A percentile compares a stretch with the other conserved stretches of the same genome.
Evolutionary conservation across 2,113 vertebrate genomes (phyloP).

Genomic region (Nicator chloris): DNA sequence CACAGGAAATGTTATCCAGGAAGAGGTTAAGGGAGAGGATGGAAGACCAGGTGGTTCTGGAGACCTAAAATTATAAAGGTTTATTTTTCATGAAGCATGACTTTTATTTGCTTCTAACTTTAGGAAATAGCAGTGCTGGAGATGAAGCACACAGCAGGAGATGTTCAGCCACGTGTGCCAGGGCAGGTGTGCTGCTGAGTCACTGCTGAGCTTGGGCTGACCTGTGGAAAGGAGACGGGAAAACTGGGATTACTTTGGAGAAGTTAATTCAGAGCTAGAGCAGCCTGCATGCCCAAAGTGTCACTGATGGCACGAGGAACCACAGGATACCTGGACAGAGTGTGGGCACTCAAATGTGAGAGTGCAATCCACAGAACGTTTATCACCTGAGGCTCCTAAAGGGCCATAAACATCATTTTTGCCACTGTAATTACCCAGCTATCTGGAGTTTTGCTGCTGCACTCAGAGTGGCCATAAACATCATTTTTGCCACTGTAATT

Average conservation of each 20-base stretch:
- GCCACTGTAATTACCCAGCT: constrained; percentile 50
- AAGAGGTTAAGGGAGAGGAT: background rate
- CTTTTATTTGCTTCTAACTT: constrained; percentile 12
- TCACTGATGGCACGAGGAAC: background rate
- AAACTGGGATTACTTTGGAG: background rate
- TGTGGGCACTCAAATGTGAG: background rate
- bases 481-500: constrained; percentile 49
- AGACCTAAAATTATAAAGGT: background rate
- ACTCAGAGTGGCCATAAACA: no score
- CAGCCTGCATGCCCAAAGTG: background rate
- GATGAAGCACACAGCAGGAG: background rate
- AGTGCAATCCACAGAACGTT: constrained; percentile 27
- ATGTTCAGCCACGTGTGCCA: background rate
- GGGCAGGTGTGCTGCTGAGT: constrained; percentile 7
- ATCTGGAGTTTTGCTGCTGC: constrained; percentile 23
- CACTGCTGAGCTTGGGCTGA: background rate
- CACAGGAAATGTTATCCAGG: background rate
- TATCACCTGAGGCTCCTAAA: constrained; percentile 41
- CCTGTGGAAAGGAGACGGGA: background rate
- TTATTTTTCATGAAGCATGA: constrained; percentile 6
- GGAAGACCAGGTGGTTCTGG: background rate
- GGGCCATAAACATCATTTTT: constrained; percentile 27
- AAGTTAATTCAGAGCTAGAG: background rate
- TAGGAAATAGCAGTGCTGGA: background rate
- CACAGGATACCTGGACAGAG: background rate